Evolutionary conservation across 2,113 vertebrate genomes (phyloP).

Genomic region (Pomatorhinus ruficollis): DNA sequence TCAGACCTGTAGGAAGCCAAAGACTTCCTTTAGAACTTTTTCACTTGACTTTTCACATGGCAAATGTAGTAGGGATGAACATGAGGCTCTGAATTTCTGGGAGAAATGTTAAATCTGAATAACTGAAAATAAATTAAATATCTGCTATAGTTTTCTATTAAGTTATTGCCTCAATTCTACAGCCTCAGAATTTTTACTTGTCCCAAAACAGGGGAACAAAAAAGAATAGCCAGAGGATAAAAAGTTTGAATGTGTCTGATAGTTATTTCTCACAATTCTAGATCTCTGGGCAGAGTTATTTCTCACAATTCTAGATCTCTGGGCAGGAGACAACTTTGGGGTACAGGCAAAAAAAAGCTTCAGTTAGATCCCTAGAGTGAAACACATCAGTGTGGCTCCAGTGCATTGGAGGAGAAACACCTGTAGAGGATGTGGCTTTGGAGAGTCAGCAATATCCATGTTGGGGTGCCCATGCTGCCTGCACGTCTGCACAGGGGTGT

Average conservation of each 20-base stretch:
- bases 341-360: neutral
- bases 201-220: neutral
- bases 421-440: neutral
- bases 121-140: neutral
- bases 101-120: neutral
- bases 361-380: neutral
- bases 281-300: neutral
- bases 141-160: neutral
- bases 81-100: neutral
- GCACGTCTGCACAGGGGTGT: neutral
- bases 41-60: neutral
- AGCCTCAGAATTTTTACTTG: neutral
- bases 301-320: neutral
- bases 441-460: fast-evolving
- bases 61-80: neutral
- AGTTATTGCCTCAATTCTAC: neutral
- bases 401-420: neutral
- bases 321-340: neutral
- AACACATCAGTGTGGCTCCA: neutral
- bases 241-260: neutral
- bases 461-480: neutral
- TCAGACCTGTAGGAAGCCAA: neutral
- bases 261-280: neutral
- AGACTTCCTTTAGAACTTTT: neutral
- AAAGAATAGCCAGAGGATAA: neutral